Evolutionary conservation across 2,888 invertebrate genomes (phyloP), one percentile per base, ranked within the genome.

Genomic region (Eretmocerus hayati): DNA sequence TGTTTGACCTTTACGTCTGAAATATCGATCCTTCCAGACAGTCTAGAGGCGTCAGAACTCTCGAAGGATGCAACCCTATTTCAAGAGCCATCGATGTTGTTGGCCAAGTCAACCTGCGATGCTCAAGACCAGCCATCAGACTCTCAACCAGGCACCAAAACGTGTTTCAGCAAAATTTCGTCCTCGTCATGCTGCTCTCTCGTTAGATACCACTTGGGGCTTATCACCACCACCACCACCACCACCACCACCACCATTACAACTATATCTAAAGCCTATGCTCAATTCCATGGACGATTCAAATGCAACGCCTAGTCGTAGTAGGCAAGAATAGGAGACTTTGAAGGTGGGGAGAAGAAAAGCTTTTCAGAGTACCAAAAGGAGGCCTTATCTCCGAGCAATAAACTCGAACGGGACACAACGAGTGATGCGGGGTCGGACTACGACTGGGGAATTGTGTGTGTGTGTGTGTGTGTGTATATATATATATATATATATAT

Each of bases 321-420:
- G n/a, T n/a, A n/a, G n/a, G 15, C 15, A 33, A 33, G 33, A 19
- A 31, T 18, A 22, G 30, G n/a, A 36, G 36, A 21, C 21, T 20
- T 20, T 21, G 26, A 6, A 11, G 11, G 26, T 9, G 26, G 32
- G 44, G n/a, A 4, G 4, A 11, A 32, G 33, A 22, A 40, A 22
- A 15, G 61, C 54, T 53, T 9, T 18, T 13, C n/a, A n/a, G n/a
- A n/a, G 36, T 19, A 57, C n/a, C n/a, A 5, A 18, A 11, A 52
- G 51, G 57, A 56, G 66, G n/a, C 66, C 18, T 68, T 69, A 69
- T 69, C 68, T 66, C 59, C 51, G 56, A 57, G 62, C 65, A 64
- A 63, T 68, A 67, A 68, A 68, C 66, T 66, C 57, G 57, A 58
- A 59, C 58, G 61, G 59, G 64, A 64, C 64, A 65, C 62, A 64